phyloP scores from a whole-genome alignment of 2,113 vertebrate genomes.

The Aspiorhynchus laticeps region DNA sequence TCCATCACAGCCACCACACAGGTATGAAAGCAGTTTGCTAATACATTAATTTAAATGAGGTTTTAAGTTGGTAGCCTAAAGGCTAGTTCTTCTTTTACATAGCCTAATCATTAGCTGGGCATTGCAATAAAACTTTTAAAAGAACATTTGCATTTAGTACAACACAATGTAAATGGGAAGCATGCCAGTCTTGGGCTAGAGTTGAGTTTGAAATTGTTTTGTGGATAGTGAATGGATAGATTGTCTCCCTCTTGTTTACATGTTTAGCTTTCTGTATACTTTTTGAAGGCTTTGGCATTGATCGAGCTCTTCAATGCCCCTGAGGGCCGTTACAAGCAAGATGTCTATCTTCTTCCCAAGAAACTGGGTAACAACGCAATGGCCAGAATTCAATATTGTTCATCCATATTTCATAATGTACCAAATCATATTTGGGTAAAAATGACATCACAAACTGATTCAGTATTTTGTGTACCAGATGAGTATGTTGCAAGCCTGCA shows the following conservation, averaged over 20 bases:
- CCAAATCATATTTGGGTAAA: neutral
- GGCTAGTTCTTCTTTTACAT: neutral
- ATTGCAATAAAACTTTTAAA: neutral
- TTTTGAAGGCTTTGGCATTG: constrained; percentile 79
- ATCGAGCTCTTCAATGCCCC: constrained; percentile 93
- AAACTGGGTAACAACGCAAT: constrained; percentile 85
- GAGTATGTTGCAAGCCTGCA: constrained; percentile 88
- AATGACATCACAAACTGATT: neutral
- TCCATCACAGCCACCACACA: constrained; percentile 94
- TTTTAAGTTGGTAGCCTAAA: neutral
- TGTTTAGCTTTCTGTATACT: neutral
- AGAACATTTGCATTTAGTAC: neutral
- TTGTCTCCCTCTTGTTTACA: neutral
- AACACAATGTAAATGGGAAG: neutral
- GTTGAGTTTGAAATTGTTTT: neutral
- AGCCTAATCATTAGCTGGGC: neutral
- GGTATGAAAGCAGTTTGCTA: constrained; percentile 66
- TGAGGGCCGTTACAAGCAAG: constrained; percentile 90
- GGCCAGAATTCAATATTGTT: neutral
- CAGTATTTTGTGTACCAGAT: constrained; percentile 66
- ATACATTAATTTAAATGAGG: constrained; percentile 19
- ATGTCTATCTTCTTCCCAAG: constrained; percentile 91
- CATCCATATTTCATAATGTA: neutral
- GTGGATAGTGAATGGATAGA: neutral
- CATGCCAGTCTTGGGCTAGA: neutral